Conservation (phyloP, 2,888 invertebrate species). For the Scaptomyza parva region DNA sequence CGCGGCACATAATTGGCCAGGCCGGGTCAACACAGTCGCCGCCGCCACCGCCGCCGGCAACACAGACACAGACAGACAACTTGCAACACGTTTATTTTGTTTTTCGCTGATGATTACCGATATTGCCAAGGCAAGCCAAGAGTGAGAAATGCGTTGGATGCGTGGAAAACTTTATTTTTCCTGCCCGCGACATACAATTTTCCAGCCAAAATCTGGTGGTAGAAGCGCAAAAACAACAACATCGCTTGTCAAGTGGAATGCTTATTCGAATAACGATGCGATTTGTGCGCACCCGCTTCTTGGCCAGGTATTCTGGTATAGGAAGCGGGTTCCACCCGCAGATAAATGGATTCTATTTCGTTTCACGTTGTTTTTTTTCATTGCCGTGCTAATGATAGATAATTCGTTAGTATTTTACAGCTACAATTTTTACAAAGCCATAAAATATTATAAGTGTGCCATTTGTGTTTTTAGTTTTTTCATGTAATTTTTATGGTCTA, state of each 20-base stretch:
- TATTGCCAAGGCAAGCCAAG: slow-evolving; percentile 61
- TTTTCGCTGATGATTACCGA: slow-evolving; percentile 71
- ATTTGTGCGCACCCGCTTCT: slow-evolving; percentile 50
- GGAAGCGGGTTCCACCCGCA: slow-evolving; percentile 51
- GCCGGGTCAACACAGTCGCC: slow-evolving; percentile 67
- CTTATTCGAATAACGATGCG: slow-evolving; percentile 42
- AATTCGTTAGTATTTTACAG: slow-evolving; percentile 9
- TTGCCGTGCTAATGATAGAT: slow-evolving; percentile 12
- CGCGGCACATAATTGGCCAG: slow-evolving; percentile 76
- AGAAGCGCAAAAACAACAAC: not conserved
- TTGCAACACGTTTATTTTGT: slow-evolving; percentile 59
- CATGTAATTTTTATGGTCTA: not conserved
- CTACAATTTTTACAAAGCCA: slow-evolving; percentile 1
- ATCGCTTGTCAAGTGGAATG: slow-evolving; percentile 37
- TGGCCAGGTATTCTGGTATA: slow-evolving; percentile 20
- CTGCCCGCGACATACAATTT: no score
- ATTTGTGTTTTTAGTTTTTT: not conserved
- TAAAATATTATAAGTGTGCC: not conserved
- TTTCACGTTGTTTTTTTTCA: no score
- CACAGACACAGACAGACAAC: slow-evolving; percentile 31
- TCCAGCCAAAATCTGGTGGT: slow-evolving; percentile 60
- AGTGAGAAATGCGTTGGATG: slow-evolving; percentile 76
- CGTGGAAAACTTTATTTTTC: slow-evolving; percentile 69
- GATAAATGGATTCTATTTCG: slow-evolving; percentile 2
- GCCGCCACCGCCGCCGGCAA: slow-evolving; percentile 41